These are phyloP conservation scores for Penelope pileata DNA, from an alignment of 2,113 vertebrate genomes.

Conservation along the genomic window DNA sequence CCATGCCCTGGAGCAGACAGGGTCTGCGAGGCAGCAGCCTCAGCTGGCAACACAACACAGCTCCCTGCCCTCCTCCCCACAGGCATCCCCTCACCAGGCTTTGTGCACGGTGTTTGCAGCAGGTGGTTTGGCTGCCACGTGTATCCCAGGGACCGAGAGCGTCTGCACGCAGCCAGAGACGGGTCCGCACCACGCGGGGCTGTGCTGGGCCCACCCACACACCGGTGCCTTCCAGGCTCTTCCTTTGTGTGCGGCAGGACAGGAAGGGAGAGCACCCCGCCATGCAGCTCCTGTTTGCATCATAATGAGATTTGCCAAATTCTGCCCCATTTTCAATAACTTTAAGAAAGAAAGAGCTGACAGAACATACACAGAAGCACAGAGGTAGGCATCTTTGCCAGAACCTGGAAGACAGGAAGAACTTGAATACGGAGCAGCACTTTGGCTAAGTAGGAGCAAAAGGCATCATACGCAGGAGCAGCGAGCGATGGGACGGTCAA, in stretches of 20 bases:
- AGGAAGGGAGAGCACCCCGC: not conserved
- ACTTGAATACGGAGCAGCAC: not conserved
- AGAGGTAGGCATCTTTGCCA: not conserved
- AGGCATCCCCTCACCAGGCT: too few species aligned
- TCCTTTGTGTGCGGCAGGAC: not conserved
- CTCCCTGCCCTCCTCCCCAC: not conserved
- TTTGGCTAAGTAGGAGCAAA: not conserved
- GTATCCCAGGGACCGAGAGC: fast-evolving
- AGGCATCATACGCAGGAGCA: not conserved
- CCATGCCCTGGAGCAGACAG: not conserved
- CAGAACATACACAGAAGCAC: fast-evolving
- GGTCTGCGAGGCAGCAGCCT: not conserved
- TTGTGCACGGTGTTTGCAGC: not conserved
- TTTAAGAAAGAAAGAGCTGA: not conserved
- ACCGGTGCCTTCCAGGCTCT: not conserved
- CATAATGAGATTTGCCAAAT: not conserved
- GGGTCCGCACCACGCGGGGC: not conserved
- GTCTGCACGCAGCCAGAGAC: fast-evolving
- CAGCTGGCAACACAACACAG: not conserved
- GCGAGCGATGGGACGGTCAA: not conserved
- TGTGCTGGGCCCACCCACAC: fast-evolving
- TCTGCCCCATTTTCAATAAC: not conserved
- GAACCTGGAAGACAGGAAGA: not conserved
- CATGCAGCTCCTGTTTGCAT: not conserved
- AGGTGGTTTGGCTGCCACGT: not conserved